Percentiles rank a stretch among this genome's conserved stretches.
phyloP scores from a whole-genome alignment of 2,113 vertebrate species.

The Symphodus melops region DNA sequence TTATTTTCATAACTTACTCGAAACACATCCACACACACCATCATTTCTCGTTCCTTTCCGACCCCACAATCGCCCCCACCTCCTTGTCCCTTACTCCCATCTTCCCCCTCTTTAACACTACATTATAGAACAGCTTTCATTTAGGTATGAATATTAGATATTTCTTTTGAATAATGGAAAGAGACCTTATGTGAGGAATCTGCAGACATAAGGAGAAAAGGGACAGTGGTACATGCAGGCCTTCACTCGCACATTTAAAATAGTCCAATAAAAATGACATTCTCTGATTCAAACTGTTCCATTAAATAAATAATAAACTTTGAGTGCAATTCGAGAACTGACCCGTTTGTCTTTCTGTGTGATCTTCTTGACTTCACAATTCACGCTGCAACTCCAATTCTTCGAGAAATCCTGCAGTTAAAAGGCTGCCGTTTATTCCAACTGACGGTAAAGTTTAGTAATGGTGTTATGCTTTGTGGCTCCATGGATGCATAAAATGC shows the following conservation, averaged over 20 bases:
- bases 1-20: conserved; percentile 4
- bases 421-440: background rate
- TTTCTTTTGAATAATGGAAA: conserved; percentile 75
- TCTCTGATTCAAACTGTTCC: conserved; percentile 66
- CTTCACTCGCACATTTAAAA: conserved; percentile 67
- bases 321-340: conserved; percentile 58
- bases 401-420: conserved; percentile 17
- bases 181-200: conserved; percentile 68
- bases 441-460: background rate
- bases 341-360: conserved; percentile 32
- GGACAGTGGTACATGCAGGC: conserved; percentile 44
- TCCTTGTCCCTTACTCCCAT: conserved; percentile 55
- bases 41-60: conserved; percentile 5
- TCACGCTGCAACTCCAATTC: background rate
- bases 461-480: background rate
- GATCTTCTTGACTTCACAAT: background rate
- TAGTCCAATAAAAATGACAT: conserved; percentile 75
- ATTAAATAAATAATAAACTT: conserved; percentile 76
- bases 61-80: conserved; percentile 39
- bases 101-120: conserved; percentile 62
- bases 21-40: conserved; percentile 5
- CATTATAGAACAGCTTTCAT: conserved; percentile 81
- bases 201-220: conserved; percentile 67
- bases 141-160: conserved; percentile 83
- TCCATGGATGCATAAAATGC: background rate